Percentiles rank a stretch among this genome's conserved stretches.
Evolutionary conservation across 2,797 vertebrate genomes (phyloP).

Genomic region (Chlorospingus semifuscus): DNA sequence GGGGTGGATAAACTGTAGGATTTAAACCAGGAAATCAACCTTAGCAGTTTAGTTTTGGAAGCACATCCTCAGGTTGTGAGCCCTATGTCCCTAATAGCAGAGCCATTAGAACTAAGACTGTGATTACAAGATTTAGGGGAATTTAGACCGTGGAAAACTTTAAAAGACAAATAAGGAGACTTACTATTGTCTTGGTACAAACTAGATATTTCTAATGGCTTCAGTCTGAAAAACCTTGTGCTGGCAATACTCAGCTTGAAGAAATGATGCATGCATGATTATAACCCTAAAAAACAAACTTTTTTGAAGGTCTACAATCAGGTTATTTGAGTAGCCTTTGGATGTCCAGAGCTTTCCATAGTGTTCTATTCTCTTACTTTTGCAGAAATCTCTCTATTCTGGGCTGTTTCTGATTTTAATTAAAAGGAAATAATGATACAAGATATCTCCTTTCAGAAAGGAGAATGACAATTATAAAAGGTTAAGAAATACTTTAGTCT

Average conservation of each 20-base stretch:
- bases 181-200: background rate
- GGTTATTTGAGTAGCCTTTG: background rate
- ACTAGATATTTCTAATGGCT: background rate
- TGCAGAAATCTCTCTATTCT: background rate
- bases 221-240: background rate
- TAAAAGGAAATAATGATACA: background rate
- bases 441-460: slow-evolving; percentile 21
- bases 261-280: background rate
- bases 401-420: slow-evolving; percentile 24
- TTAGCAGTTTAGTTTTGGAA: background rate
- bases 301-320: background rate
- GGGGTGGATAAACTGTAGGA: background rate
- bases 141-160: background rate
- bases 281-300: background rate
- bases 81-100: background rate
- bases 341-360: background rate
- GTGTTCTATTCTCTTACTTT: background rate
- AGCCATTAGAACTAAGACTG: background rate
- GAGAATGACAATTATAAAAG: background rate
- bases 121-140: background rate
- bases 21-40: background rate
- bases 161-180: background rate
- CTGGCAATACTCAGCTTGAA: background rate
- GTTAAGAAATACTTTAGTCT: background rate
- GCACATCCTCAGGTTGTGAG: background rate